Evolutionary conservation across 2,113 vertebrate genomes (phyloP).

Genomic region (Herpetotheres cachinnans): DNA sequence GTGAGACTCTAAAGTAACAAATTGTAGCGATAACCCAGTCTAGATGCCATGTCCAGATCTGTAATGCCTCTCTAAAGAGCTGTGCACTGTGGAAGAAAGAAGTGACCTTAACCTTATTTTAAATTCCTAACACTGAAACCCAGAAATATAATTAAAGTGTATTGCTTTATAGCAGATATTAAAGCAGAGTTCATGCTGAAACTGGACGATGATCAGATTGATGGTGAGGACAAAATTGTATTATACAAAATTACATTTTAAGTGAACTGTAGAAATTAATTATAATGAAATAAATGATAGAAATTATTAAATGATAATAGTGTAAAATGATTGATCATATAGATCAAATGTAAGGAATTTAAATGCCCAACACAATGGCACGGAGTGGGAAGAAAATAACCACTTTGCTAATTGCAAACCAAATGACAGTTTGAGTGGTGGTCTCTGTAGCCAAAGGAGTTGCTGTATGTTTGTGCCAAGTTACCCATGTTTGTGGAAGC

Average conservation of each 20-base stretch:
- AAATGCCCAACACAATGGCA: background rate
- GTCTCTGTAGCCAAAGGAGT: background rate
- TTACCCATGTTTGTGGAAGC: background rate
- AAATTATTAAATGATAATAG: background rate
- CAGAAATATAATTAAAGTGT: background rate
- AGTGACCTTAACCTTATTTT: background rate
- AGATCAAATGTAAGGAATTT: background rate
- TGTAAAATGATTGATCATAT: background rate
- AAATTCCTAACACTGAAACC: background rate
- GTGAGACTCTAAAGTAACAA: background rate
- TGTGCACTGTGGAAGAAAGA: background rate
- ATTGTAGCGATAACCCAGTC: background rate
- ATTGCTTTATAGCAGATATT: background rate
- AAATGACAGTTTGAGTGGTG: background rate
- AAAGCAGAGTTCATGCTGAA: background rate
- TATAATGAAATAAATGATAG: background rate
- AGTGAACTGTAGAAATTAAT: background rate
- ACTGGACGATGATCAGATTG: background rate
- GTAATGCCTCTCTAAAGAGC: background rate
- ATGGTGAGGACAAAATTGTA: background rate
- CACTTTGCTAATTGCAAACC: background rate
- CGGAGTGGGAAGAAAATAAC: rapidly evolving
- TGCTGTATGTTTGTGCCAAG: rapidly evolving
- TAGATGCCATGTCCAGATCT: background rate
- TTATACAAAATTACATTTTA: background rate